Conservation (phyloP, 2,888 invertebrate genomes). For the Chironomus riparius region DNA sequence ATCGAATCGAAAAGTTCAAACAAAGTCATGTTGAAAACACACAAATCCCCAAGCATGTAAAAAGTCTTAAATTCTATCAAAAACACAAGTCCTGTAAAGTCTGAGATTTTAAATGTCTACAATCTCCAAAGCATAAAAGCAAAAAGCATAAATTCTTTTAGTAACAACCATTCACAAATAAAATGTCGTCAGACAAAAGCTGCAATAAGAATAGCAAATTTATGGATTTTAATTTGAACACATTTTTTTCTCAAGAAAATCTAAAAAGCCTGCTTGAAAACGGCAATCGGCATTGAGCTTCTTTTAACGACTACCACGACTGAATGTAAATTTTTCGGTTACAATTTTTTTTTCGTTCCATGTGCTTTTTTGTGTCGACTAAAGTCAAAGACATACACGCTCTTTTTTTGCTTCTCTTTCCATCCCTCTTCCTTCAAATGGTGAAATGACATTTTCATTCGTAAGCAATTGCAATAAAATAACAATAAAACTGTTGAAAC, state of each 20-base stretch:
- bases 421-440: background rate
- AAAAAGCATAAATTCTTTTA: background rate
- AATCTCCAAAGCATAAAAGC: too few relatives aligned
- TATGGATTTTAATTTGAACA: slow-evolving; percentile 7
- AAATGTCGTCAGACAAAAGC: background rate
- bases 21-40: too few relatives aligned
- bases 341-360: too few relatives aligned
- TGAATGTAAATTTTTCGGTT: background rate
- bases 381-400: background rate
- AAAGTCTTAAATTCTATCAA: too few relatives aligned
- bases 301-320: background rate
- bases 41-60: too few relatives aligned
- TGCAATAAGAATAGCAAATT: background rate
- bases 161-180: background rate
- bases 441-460: slow-evolving; percentile 7
- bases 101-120: too few relatives aligned
- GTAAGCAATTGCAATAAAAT: background rate
- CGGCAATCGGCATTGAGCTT: background rate
- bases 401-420: background rate
- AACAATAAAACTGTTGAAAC: slow-evolving; percentile 10
- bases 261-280: background rate
- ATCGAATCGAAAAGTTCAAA: too few relatives aligned
- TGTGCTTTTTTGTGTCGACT: background rate
- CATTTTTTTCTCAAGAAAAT: background rate
- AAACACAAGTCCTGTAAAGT: too few relatives aligned